phyloP scores from a whole-genome alignment of 1,140 invertebrate species.

The Gryon sp. region DNA sequence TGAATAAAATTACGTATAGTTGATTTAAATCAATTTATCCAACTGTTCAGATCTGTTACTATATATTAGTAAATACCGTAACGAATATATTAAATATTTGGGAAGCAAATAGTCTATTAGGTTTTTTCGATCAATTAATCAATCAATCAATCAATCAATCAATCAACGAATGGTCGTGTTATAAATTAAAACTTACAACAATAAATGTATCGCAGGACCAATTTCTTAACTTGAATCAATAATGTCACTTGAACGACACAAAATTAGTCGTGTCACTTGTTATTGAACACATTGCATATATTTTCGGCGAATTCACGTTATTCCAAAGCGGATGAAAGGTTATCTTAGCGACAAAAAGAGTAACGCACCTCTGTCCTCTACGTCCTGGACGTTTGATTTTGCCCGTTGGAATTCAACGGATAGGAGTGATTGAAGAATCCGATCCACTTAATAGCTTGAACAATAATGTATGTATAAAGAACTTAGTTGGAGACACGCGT shows the following conservation, averaged over 20 bases:
- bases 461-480: constrained; percentile 50
- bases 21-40: too few species aligned
- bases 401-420: constrained; percentile 18
- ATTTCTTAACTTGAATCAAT: neutral
- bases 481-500: constrained; percentile 24
- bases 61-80: too few species aligned
- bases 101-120: too few species aligned
- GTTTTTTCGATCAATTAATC: too few species aligned
- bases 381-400: constrained; percentile 49
- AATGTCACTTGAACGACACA: constrained; percentile 12
- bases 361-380: constrained; percentile 64
- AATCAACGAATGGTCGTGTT: too few species aligned
- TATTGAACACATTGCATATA: neutral
- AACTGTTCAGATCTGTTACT: too few species aligned
- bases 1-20: too few species aligned
- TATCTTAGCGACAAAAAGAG: constrained; percentile 66
- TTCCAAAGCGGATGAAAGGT: constrained; percentile 16
- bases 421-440: constrained; percentile 54
- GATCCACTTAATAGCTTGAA: constrained; percentile 41
- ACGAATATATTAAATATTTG: too few species aligned
- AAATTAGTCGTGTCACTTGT: constrained; percentile 8
- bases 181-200: too few species aligned
- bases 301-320: neutral
- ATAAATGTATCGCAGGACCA: neutral
- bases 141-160: too few species aligned